Evolutionary conservation across 1,140 invertebrate species (phyloP).

Genomic region (Condylostylus longicornis): DNA sequence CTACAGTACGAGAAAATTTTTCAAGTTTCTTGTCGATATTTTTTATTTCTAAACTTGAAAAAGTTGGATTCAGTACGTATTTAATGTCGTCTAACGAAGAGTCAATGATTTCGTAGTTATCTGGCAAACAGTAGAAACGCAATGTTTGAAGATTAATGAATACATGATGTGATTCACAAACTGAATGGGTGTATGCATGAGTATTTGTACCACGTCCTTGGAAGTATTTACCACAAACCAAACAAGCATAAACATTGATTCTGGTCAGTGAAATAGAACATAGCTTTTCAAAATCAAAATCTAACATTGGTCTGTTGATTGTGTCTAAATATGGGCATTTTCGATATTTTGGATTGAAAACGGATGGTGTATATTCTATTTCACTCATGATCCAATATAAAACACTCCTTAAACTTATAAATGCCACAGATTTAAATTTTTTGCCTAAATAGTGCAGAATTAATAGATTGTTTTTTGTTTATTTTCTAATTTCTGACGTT

Average conservation of each 20-base stretch:
- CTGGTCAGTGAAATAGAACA: conserved; percentile 96
- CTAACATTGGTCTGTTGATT: conserved; percentile 89
- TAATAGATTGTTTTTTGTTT: too few species aligned
- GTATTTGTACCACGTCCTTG: conserved; percentile 95
- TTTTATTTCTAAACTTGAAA: conserved; percentile 57
- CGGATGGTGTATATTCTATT: conserved; percentile 26
- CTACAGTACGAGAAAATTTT: conserved; percentile 87
- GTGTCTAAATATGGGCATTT: conserved; percentile 90
- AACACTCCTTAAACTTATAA: too few species aligned
- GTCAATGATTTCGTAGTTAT: conserved; percentile 99
- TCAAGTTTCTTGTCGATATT: conserved; percentile 56
- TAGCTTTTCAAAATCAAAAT: conserved; percentile 99
- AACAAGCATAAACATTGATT: conserved; percentile 99
- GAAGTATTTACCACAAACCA: conserved; percentile 99
- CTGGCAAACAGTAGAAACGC: conserved; percentile 97
- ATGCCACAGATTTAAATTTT: too few species aligned
- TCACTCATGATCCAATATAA: too few species aligned
- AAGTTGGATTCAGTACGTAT: conserved; percentile 97
- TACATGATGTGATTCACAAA: conserved; percentile 93
- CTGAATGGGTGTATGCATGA: conserved; percentile 97
- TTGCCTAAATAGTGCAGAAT: too few species aligned
- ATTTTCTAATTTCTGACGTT: too few species aligned
- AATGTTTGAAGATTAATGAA: conserved; percentile 94
- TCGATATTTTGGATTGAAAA: conserved; percentile 29
- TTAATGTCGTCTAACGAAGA: conserved; percentile 98